Percentiles rank a stretch among this genome's conserved stretches.
phyloP scores from a whole-genome alignment of 2,113 vertebrate genomes.

The Paralichthys olivaceus region DNA sequence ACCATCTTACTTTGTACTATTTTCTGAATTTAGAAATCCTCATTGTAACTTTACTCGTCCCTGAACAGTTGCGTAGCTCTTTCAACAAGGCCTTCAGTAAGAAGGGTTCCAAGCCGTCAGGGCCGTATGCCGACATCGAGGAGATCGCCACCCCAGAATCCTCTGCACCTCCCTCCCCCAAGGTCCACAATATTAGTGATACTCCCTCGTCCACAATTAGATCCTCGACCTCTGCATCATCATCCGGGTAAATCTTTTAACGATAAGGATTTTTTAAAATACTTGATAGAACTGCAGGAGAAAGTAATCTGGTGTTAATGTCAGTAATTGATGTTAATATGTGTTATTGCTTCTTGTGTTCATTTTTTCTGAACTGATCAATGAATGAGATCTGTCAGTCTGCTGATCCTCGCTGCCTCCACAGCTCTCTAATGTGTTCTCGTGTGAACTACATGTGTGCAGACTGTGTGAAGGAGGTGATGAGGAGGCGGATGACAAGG shows the following conservation, averaged over 20 bases:
- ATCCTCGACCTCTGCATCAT: constrained; percentile 84
- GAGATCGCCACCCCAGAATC: constrained; percentile 96
- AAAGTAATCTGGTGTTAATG: not conserved
- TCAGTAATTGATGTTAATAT: not conserved
- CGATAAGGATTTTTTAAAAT: not conserved
- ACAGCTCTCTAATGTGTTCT: not conserved
- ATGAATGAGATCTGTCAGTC: no score
- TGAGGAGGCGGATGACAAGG: constrained; percentile 88
- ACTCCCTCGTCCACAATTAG: constrained; percentile 83
- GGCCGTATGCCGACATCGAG: constrained; percentile 95
- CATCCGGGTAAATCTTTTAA: constrained; percentile 80
- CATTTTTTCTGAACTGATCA: no score
- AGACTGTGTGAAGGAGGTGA: constrained; percentile 75
- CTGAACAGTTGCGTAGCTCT: constrained; percentile 91
- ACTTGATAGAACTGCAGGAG: not conserved
- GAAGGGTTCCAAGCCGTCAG: constrained; percentile 91
- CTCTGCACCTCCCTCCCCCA: constrained; percentile 94
- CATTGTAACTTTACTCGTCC: not conserved
- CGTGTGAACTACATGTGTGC: constrained; percentile 1
- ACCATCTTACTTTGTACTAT: not conserved
- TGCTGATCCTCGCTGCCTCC: not conserved
- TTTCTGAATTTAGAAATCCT: not conserved
- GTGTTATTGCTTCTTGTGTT: not conserved
- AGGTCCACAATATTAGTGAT: constrained; percentile 83
- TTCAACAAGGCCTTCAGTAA: constrained; percentile 99